Conservation (phyloP, 2,113 vertebrate species). For the Erythrolamprus reginae region DNA sequence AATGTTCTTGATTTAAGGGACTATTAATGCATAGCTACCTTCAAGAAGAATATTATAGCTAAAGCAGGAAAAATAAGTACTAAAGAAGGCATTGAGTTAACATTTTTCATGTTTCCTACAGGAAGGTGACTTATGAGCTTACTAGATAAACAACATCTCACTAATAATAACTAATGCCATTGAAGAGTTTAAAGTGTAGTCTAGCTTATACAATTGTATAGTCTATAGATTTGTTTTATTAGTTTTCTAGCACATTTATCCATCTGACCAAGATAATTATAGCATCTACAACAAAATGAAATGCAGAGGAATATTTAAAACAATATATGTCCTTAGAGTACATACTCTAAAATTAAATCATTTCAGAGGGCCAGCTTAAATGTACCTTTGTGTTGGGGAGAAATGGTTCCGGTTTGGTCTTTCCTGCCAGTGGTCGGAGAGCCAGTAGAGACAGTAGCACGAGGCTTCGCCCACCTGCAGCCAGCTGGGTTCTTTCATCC, state of each 20-base stretch:
- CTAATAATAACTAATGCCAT: background rate
- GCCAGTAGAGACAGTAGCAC: too few species aligned
- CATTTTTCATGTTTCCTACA: background rate
- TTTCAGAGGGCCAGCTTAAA: background rate
- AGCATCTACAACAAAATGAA: background rate
- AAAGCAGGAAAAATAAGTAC: background rate
- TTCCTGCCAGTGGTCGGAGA: too few species aligned
- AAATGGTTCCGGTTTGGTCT: too few species aligned
- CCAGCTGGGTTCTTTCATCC: too few species aligned
- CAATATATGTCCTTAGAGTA: background rate
- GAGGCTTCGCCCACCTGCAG: too few species aligned
- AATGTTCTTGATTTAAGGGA: background rate
- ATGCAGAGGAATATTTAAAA: background rate
- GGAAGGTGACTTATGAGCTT: background rate
- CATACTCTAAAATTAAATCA: background rate
- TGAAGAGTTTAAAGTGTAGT: background rate
- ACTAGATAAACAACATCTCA: background rate
- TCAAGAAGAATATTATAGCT: background rate
- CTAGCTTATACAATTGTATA: background rate
- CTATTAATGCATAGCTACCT: background rate
- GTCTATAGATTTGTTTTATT: background rate
- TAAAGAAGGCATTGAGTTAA: background rate
- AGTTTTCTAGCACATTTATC: background rate
- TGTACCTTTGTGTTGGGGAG: background rate
- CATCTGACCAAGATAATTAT: background rate